Base-by-base conservation (phyloP, 2,888 invertebrate species). In the Carpatolechia fugitivella region DNA sequence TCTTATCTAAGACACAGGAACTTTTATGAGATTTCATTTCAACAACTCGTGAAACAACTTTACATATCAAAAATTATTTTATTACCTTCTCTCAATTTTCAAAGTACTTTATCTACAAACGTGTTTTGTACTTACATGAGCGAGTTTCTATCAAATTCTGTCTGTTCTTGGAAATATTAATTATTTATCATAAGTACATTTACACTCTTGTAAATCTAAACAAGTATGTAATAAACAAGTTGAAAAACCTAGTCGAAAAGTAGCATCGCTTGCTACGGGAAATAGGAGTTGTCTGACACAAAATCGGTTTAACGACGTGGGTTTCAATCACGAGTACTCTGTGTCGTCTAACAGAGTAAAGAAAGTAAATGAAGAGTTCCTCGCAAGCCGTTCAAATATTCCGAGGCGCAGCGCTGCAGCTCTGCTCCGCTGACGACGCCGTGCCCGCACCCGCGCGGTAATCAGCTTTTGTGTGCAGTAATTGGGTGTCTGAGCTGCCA, bases 401-500 rank as follows among this genome's bases (percentile, higher is more conserved):
- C 82, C 66, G 73, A 66, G 61, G 68, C 76, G 78, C 74, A 66
- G 66, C 57, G 64, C 59, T 59, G 66, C 61, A 59, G 59, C 59
- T 58, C 61, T 58, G 59, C 60, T 57, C 13, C 66, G 68, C 60
- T 64, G 57, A 64, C 66, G 56, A 64, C 56, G 61, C 63, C 68
- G 61, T 74, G 73, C 79, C 79, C 78, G 76, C 82, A 78, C 80
- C 75, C 80, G 77, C 77, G 78, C 78, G 75, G 81, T 90, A 89
- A 89, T 89, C 89, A 89, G 88, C 90, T 89, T 88, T 89, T 89
- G 87, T 90, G 86, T 79, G 76, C 83, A 76, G 85, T 89, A 89
- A 89, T 89, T 89, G 88, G 88, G 86, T 88, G 88, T 87, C 87
- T 89, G 87, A 88, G 86, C 87, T 87, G 84, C 85, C 88, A 86